Evolutionary conservation across 2,797 vertebrate species (phyloP).

Genomic region (Siniperca undulata): DNA sequence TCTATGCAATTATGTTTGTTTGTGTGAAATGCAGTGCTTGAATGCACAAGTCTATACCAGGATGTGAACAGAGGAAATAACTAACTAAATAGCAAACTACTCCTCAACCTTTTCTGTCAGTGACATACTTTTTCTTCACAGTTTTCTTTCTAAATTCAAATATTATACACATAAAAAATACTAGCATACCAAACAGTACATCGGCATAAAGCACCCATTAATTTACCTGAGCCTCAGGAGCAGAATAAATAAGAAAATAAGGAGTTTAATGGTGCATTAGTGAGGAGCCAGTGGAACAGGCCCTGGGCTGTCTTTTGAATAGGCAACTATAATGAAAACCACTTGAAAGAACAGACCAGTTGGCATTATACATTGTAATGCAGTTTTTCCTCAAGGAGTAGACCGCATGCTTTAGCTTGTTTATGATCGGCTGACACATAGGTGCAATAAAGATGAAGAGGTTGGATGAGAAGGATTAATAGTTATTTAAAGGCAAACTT

Average conservation of each 20-base stretch:
- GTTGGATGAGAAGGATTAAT: not conserved
- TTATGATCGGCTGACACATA: slow-evolving; percentile 2
- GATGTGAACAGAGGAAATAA: not conserved
- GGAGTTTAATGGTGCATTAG: slow-evolving; percentile 75
- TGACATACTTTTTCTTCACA: not conserved
- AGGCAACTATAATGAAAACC: slow-evolving; percentile 66
- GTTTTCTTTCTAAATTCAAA: slow-evolving; percentile 24
- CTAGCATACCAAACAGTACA: slow-evolving; percentile 42
- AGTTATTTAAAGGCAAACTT: not conserved
- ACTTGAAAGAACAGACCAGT: slow-evolving; percentile 58
- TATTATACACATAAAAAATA: slow-evolving; percentile 43
- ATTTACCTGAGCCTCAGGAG: slow-evolving; percentile 69
- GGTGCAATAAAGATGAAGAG: not conserved
- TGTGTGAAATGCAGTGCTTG: not conserved
- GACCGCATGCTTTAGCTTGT: not conserved
- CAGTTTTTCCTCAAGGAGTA: slow-evolving; percentile 15
- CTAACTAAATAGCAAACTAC: not conserved
- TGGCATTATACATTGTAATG: slow-evolving; percentile 35
- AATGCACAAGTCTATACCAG: not conserved
- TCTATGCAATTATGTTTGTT: not conserved
- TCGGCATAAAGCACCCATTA: slow-evolving; percentile 65
- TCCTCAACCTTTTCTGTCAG: not conserved
- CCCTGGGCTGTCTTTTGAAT: slow-evolving; percentile 65
- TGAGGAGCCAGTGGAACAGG: slow-evolving; percentile 63
- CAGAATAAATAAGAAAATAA: slow-evolving; percentile 75